Base-by-base conservation (phyloP, 2,113 vertebrate species). In the Leucoraja erinaceus region DNA sequence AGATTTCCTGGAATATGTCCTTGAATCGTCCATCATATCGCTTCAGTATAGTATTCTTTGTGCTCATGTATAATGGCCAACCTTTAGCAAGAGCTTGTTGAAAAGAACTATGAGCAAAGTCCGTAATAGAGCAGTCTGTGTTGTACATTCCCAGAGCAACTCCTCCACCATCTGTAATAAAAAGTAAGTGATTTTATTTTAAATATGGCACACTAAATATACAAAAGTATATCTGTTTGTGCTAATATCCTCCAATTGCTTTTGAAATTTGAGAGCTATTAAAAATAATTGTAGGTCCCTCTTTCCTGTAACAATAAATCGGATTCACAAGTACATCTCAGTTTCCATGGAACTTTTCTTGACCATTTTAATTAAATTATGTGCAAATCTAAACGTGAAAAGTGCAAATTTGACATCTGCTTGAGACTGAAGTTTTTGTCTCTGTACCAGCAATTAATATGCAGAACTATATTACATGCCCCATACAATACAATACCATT, bases 131-230 rank as follows among this genome's bases (percentile, higher is more conserved):
- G 59, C 96, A 96, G 94, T 99, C 99, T 38, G 98, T 97, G 94
- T 99, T 99, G 96, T 97, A 99, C 99, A 99, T 99, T 86, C 98
- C 99, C 97, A 99, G 95, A 56, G 99, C 98, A 22, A 99, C 98
- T 33, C 99, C 99, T 77, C 99, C 98, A 4, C 97, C 95, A 11
- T 95, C 99, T 99, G 94, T 93, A 22, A 91, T 68, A 91, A 20
- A 91, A 70, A 47, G 33, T 47, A 72, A 91, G 11, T 70, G 33
- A 91, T 68, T 22, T 91, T 47, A 28, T 16, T 86, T 93, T 59
- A 72, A 93, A 91, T 92, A 68, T 93, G 93, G 4, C 14, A 16
- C 94, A 61, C 18, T 70, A 93, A 33, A 93, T 31, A 20, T 68
- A 83, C 70, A 79, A n/a, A 1, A 91, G 16, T 66, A 33, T 28